Evolutionary conservation across 2,113 vertebrate species (phyloP).

Genomic region (Cricetomys ansorgei): DNA sequence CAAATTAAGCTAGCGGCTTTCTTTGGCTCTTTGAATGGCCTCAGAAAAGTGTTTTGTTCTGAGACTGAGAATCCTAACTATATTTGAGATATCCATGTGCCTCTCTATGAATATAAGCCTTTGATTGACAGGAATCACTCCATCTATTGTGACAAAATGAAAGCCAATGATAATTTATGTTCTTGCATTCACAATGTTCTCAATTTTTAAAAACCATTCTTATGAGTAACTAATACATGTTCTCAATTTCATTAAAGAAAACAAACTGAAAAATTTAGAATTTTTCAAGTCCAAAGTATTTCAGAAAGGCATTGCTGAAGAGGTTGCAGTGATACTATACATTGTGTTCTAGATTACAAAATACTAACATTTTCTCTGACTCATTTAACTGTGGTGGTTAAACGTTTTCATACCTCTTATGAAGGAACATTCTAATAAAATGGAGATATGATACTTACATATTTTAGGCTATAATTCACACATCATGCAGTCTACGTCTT

Average conservation of each 20-base stretch:
- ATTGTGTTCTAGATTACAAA: constrained; percentile 15
- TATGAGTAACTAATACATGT: background rate
- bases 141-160: constrained; percentile 52
- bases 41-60: background rate
- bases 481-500: background rate
- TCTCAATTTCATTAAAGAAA: constrained; percentile 42
- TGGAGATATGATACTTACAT: background rate
- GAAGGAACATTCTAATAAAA: constrained; percentile 57
- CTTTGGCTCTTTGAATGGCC: constrained; percentile 6
- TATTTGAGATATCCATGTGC: background rate
- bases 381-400: constrained; percentile 14
- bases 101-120: background rate
- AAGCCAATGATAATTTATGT: constrained; percentile 42
- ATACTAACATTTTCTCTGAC: constrained; percentile 7
- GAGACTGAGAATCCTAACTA: background rate
- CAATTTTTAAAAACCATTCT: constrained; percentile 24
- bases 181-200: constrained; percentile 43
- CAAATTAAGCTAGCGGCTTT: constrained; percentile 38
- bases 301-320: constrained; percentile 28
- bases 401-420: constrained; percentile 25
- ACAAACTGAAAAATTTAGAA: constrained; percentile 32
- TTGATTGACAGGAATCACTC: constrained; percentile 18
- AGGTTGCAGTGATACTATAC: background rate
- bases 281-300: constrained; percentile 41
- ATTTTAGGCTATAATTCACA: background rate